These are phyloP conservation scores for Sebastes glaucus DNA, from an alignment of 2,797 vertebrate species.

Conservation along the genomic window DNA sequence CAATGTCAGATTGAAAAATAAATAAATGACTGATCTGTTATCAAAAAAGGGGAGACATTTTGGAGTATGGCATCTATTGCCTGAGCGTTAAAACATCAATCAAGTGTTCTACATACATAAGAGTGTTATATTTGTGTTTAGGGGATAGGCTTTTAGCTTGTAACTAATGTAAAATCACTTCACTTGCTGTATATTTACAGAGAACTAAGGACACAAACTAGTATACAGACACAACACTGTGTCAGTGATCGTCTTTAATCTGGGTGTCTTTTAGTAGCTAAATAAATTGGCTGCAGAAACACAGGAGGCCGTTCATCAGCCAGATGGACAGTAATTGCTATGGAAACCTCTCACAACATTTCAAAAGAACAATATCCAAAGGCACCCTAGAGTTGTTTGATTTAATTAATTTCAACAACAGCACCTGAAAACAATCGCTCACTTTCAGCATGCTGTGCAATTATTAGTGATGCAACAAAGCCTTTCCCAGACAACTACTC, in stretches of 20 bases:
- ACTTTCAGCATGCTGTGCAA: not conserved
- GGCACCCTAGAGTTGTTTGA: conserved; percentile 18
- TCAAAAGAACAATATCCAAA: conserved; percentile 33
- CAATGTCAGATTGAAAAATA: not conserved
- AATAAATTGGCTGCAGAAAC: conserved; percentile 12
- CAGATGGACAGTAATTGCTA: conserved; percentile 20
- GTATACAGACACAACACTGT: not conserved
- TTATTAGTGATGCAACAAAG: conserved; percentile 25
- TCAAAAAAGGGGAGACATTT: not conserved
- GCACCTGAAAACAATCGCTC: conserved; percentile 30
- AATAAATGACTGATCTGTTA: conserved; percentile 41
- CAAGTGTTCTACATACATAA: not conserved
- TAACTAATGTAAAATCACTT: not conserved
- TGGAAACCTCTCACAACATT: conserved; percentile 32
- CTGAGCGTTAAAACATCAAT: not conserved
- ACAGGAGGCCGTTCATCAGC: conserved; percentile 1
- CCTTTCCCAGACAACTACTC: not conserved
- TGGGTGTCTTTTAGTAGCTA: not conserved
- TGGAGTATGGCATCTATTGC: conserved; percentile 3
- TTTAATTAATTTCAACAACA: conserved; percentile 36
- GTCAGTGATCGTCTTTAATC: not conserved
- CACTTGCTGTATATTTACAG: not conserved
- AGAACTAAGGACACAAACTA: not conserved
- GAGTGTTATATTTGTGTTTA: not conserved
- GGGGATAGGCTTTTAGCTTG: not conserved